phyloP scores from a whole-genome alignment of 30 jellyfish, hydroid and myxozoan genomes.

The Phacellophora camtschatica region DNA sequence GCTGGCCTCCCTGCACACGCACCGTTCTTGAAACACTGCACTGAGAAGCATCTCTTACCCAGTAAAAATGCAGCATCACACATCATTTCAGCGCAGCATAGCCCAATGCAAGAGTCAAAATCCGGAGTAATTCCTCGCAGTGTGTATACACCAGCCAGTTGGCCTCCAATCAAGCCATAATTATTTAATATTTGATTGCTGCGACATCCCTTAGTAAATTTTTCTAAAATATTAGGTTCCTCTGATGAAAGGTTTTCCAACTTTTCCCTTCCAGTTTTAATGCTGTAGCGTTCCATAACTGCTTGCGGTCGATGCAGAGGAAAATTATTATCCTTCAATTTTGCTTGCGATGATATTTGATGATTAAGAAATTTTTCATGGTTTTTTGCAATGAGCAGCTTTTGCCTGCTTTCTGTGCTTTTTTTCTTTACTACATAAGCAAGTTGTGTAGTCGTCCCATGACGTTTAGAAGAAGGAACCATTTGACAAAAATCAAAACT shows the following conservation, averaged over 20 bases:
- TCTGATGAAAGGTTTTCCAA: constrained; percentile 63
- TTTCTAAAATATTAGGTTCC: constrained; percentile 89
- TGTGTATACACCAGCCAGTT: constrained; percentile 94
- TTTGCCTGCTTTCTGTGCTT: constrained; percentile 57
- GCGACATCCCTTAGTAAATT: constrained; percentile 74
- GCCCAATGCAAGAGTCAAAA: constrained; percentile 80
- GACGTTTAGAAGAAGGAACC: constrained; percentile 68
- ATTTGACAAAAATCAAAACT: constrained; percentile 92
- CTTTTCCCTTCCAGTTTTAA: constrained; percentile 66
- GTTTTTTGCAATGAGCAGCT: constrained; percentile 47
- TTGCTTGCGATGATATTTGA: constrained; percentile 30
- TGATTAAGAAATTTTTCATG: constrained; percentile 66
- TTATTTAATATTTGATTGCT: constrained; percentile 62
- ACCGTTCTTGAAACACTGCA: constrained; percentile 91
- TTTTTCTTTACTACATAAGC: constrained; percentile 90
- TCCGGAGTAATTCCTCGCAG: constrained; percentile 93
- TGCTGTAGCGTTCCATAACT: constrained; percentile 8
- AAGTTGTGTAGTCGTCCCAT: constrained; percentile 70
- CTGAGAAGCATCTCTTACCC: constrained; percentile 94
- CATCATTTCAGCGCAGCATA: constrained; percentile 92
- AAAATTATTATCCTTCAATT: neutral
- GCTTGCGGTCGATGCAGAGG: neutral
- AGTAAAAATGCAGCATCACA: constrained; percentile 98
- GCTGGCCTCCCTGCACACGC: constrained; percentile 92
- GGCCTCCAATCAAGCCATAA: constrained; percentile 92